phyloP scores from a whole-genome alignment of 2,888 invertebrate genomes.

The Lypha dubia region DNA sequence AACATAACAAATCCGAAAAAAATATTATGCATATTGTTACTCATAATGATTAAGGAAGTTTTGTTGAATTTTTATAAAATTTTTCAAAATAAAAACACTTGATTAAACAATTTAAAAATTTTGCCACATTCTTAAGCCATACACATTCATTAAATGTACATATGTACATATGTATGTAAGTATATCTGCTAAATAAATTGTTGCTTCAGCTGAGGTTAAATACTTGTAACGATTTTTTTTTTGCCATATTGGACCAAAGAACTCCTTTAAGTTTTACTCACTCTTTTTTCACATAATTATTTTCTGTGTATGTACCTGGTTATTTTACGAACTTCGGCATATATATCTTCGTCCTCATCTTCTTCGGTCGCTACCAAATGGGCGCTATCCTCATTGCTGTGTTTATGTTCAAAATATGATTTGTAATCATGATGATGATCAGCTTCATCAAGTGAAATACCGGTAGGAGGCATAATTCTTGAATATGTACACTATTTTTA shows the following conservation, averaged over 20 bases:
- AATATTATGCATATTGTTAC: not conserved
- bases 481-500: conserved; percentile 4
- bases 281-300: not conserved
- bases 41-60: not conserved
- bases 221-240: too few relatives aligned
- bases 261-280: not conserved
- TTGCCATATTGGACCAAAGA: not conserved
- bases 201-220: too few relatives aligned
- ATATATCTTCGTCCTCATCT: conserved; percentile 73
- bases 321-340: conserved; percentile 75
- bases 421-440: conserved; percentile 75
- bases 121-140: too few relatives aligned
- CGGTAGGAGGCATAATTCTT: conserved; percentile 81
- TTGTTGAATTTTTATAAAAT: not conserved
- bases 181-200: too few relatives aligned
- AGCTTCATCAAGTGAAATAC: conserved; percentile 74
- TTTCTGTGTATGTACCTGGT: conserved; percentile 77
- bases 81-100: not conserved
- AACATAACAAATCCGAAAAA: conserved; percentile 16
- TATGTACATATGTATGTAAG: too few relatives aligned
- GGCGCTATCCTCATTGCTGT: conserved; percentile 70
- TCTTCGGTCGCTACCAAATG: conserved; percentile 71
- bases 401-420: conserved; percentile 73
- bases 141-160: too few relatives aligned
- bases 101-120: too few relatives aligned